Percentiles rank a stretch among this genome's conserved stretches.
Conservation (phyloP, 2,113 vertebrate genomes). For the Lethenteron reissneri region DNA sequence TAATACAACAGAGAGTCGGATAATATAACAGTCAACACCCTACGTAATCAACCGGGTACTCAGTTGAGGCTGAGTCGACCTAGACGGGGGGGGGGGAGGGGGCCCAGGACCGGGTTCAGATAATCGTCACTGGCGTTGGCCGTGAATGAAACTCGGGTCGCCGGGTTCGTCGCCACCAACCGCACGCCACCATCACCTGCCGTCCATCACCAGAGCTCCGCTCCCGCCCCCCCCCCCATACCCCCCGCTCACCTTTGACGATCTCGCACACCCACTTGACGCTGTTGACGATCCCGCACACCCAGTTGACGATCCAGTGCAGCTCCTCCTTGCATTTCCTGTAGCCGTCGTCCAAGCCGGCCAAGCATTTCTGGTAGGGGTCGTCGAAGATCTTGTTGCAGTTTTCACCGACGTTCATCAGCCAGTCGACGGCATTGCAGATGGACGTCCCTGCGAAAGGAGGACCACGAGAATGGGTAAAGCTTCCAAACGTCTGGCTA, state of each 20-base stretch:
- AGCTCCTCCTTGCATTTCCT: conserved; percentile 24
- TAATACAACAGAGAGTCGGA: too few relatives aligned
- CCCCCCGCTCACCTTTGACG: conserved; percentile 18
- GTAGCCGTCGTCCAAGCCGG: conserved; percentile 25
- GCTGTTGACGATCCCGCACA: conserved; percentile 31
- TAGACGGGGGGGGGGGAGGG: too few relatives aligned
- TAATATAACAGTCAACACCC: too few relatives aligned
- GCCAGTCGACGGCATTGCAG: conserved; percentile 38
- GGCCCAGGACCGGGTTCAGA: too few relatives aligned
- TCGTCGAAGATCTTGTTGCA: conserved; percentile 44
- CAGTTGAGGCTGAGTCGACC: too few relatives aligned
- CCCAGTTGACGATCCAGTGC: conserved; percentile 18
- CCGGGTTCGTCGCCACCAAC: too few relatives aligned
- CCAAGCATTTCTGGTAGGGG: conserved; percentile 31
- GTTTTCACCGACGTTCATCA: conserved; percentile 23
- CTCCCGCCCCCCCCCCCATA: too few relatives aligned
- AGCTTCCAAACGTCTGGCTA: background rate
- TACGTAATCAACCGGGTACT: too few relatives aligned
- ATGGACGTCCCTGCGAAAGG: conserved; percentile 28
- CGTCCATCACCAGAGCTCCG: too few relatives aligned
- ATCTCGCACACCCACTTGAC: conserved; percentile 38
- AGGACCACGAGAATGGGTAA: background rate
- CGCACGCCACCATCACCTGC: too few relatives aligned
- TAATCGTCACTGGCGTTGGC: too few relatives aligned
- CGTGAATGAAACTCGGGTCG: too few relatives aligned